phyloP scores from a whole-genome alignment of 2,888 invertebrate species.

The Eupithecia vulgata region DNA sequence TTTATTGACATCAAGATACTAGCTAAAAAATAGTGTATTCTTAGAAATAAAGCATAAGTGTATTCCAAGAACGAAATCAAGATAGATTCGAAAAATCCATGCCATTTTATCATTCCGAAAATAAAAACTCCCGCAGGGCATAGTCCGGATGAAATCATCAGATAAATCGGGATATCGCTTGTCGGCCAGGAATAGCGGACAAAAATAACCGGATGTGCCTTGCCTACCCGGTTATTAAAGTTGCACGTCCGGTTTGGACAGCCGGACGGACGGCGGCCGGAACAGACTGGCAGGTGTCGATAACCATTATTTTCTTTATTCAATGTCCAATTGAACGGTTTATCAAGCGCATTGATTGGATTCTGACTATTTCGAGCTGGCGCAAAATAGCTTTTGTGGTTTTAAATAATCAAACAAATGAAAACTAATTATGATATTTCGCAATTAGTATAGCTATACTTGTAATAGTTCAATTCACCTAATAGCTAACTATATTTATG shows the following conservation, averaged over 20 bases:
- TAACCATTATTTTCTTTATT: slow-evolving; percentile 43
- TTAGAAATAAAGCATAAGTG: not conserved
- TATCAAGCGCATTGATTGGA: slow-evolving; percentile 18
- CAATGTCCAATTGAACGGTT: slow-evolving; percentile 28
- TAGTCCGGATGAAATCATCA: slow-evolving; percentile 23
- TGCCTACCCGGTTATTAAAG: slow-evolving; percentile 56
- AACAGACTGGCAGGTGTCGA: slow-evolving; percentile 53
- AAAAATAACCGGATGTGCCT: slow-evolving; percentile 41
- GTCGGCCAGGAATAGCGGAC: slow-evolving; percentile 35
- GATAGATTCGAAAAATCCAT: slow-evolving; percentile 4
- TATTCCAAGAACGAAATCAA: not conserved
- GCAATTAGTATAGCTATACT: no score
- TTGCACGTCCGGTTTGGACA: slow-evolving; percentile 54
- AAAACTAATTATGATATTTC: not conserved
- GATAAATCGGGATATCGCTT: slow-evolving; percentile 37
- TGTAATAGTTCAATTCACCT: no score
- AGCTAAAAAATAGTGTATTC: not conserved
- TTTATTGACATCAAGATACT: not conserved
- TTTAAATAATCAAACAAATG: not conserved
- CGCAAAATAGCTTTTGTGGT: not conserved
- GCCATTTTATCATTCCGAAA: slow-evolving; percentile 3
- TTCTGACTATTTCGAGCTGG: not conserved
- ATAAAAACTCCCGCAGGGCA: slow-evolving; percentile 6
- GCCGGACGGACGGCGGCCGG: slow-evolving; percentile 41
- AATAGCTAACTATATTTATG: no score